A percentile compares a stretch with the other conserved stretches of the same genome.
These are phyloP conservation scores for Agrenia bidenticulata DNA, from an alignment of 2,888 invertebrate genomes.

Conservation along the genomic window DNA sequence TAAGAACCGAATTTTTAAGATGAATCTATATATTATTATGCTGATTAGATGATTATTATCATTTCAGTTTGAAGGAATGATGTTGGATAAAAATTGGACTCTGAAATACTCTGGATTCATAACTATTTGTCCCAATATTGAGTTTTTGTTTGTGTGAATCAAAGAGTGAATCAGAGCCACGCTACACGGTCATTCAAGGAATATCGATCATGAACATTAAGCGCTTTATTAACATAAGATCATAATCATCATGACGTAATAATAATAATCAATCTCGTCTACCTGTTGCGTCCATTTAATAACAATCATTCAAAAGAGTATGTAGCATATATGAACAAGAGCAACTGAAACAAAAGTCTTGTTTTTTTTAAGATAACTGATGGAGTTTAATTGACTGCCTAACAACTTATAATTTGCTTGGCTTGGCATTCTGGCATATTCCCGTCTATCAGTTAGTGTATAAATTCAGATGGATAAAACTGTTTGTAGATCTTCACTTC, in stretches of 20 bases:
- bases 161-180: too few species aligned
- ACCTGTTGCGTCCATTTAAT: slow-evolving; percentile 17
- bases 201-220: slow-evolving; percentile 18
- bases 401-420: slow-evolving; percentile 10
- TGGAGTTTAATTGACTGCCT: slow-evolving; percentile 21
- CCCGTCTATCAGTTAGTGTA: slow-evolving; percentile 4
- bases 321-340: slow-evolving; percentile 16
- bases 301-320: slow-evolving; percentile 20
- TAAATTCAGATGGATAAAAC: slow-evolving; percentile 19
- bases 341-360: slow-evolving; percentile 18
- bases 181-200: neutral
- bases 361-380: slow-evolving; percentile 19
- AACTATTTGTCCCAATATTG: too few species aligned
- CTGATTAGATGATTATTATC: too few species aligned
- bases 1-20: too few species aligned
- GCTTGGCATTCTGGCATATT: slow-evolving; percentile 18
- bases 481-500: slow-evolving; percentile 19
- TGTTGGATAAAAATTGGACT: too few species aligned
- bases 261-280: slow-evolving; percentile 21
- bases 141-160: too few species aligned
- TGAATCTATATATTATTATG: too few species aligned
- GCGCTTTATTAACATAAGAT: slow-evolving; percentile 20
- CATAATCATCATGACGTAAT: slow-evolving; percentile 11
- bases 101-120: too few species aligned
- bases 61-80: too few species aligned